phyloP scores from a whole-genome alignment of 2,888 invertebrate genomes.

The Tinea pellionella region DNA sequence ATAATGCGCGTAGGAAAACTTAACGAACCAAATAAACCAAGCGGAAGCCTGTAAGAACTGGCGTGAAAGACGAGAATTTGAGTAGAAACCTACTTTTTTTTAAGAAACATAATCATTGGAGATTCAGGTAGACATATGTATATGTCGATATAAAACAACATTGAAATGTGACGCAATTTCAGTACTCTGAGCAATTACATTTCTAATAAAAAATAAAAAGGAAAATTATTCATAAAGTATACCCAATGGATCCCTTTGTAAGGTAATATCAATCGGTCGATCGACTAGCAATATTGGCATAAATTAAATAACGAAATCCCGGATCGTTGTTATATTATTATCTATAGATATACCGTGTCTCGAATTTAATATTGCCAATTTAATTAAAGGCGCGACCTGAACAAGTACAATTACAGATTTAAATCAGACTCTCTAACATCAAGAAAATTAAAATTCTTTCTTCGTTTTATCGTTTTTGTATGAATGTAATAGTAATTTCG shows the following conservation, averaged over 20 bases:
- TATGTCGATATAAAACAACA: too few relatives aligned
- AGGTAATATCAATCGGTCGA: neutral
- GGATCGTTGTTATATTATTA: neutral
- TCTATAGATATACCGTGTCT: neutral
- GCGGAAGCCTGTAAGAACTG: neutral
- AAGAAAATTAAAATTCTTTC: slow-evolving; percentile 9
- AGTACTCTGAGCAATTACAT: neutral
- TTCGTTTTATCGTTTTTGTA: neutral
- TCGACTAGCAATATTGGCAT: neutral
- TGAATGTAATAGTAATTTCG: neutral
- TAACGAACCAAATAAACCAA: neutral
- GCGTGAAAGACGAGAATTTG: neutral
- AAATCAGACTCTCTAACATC: neutral
- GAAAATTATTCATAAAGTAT: neutral
- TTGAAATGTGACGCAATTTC: neutral
- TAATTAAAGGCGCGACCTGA: slow-evolving; percentile 2
- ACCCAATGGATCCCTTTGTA: neutral
- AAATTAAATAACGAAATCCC: neutral
- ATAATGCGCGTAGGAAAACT: neutral
- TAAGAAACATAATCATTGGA: too few relatives aligned
- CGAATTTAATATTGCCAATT: slow-evolving; percentile 6
- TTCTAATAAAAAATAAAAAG: neutral
- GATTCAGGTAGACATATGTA: too few relatives aligned
- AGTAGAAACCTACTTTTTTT: neutral
- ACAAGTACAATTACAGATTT: slow-evolving; percentile 11